Percentiles rank a stretch among this genome's conserved stretches.
phyloP scores from a whole-genome alignment of 1,140 invertebrate species.

The Tigriopus japonicus region DNA sequence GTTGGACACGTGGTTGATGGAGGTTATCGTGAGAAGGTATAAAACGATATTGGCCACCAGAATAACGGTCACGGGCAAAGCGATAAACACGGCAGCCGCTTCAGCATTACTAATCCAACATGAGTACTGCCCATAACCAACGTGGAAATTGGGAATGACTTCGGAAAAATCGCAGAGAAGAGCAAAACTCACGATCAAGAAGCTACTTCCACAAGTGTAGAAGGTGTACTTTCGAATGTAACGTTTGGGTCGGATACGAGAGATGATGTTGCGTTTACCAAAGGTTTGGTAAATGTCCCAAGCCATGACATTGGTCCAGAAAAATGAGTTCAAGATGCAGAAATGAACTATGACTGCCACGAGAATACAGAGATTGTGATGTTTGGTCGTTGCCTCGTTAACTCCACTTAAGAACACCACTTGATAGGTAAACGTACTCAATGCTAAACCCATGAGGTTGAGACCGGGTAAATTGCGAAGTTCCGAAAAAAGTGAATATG shows the following conservation, averaged over 20 bases:
- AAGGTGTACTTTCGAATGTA: constrained; percentile 7
- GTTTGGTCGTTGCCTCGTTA: neutral
- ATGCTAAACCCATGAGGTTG: constrained; percentile 6
- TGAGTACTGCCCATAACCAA: constrained; percentile 11
- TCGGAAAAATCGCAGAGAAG: constrained; percentile 22
- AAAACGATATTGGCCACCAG: constrained; percentile 22
- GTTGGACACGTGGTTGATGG: constrained; percentile 20
- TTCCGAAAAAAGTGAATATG: constrained; percentile 12
- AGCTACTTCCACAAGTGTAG: constrained; percentile 18
- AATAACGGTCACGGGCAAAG: constrained; percentile 21
- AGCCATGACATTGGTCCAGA: constrained; percentile 33
- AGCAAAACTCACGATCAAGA: constrained; percentile 23
- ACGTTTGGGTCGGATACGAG: constrained; percentile 5
- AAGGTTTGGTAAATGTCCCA: constrained; percentile 24
- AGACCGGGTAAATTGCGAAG: constrained; percentile 15
- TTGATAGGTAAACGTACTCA: constrained; percentile 8
- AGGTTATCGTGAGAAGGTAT: constrained; percentile 22
- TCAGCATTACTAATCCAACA: constrained; percentile 24
- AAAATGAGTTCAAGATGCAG: constrained; percentile 25
- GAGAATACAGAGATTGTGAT: neutral
- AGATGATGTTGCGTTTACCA: constrained; percentile 22
- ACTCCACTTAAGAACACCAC: constrained; percentile 13
- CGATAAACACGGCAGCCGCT: constrained; percentile 23
- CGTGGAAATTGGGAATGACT: neutral
- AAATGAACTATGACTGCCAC: constrained; percentile 15